Conservation (phyloP, 2,888 invertebrate species). For the Hyalella azteca region DNA sequence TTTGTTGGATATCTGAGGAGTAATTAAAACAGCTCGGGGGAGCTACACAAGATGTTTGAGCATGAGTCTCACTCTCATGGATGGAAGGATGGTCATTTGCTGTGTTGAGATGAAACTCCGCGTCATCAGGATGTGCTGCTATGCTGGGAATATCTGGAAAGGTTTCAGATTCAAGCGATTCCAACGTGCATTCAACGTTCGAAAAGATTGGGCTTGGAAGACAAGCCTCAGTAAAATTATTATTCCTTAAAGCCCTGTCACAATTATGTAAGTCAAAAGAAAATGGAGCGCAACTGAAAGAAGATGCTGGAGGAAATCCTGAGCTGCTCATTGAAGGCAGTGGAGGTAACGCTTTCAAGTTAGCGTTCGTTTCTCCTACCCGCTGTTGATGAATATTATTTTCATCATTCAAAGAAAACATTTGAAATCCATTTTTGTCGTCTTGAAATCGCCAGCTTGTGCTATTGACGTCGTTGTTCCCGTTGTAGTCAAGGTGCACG, state of each 20-base stretch:
- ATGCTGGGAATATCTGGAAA: slow-evolving; percentile 7
- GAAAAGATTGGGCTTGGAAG: not conserved
- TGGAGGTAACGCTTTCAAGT: not conserved
- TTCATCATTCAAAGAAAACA: not conserved
- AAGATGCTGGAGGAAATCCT: not conserved
- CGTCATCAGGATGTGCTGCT: not conserved
- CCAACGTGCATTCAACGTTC: not conserved
- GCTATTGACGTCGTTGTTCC: not conserved
- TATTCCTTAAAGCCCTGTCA: too few species aligned
- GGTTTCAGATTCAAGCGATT: not conserved
- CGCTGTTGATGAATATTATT: not conserved
- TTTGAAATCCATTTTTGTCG: too few species aligned
- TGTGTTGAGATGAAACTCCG: too few species aligned
- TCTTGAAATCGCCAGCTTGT: not conserved
- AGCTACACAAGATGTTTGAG: too few species aligned
- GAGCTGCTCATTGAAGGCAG: slow-evolving; percentile 7
- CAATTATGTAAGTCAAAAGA: not conserved
- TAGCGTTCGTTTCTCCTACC: not conserved
- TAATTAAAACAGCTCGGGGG: too few species aligned
- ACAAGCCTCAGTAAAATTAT: not conserved
- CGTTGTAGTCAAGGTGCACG: not conserved
- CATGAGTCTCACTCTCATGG: too few species aligned
- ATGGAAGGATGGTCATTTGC: too few species aligned
- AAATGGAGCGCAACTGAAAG: not conserved
- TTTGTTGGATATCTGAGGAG: too few species aligned